Base-by-base conservation (phyloP, 2,888 invertebrate species). In the Tubulanus polymorphus region DNA sequence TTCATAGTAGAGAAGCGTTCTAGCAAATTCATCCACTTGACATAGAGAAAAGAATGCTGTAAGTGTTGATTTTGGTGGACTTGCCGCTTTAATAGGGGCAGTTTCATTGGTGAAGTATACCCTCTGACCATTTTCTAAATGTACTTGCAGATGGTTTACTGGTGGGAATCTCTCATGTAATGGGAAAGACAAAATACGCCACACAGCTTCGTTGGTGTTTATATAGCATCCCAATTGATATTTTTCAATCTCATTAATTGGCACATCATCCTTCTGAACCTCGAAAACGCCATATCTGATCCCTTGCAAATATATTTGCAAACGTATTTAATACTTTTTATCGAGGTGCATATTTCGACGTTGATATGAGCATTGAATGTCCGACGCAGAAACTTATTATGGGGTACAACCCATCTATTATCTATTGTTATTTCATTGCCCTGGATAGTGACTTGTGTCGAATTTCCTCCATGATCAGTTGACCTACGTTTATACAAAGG, bases 251-350 rank as follows among this genome's bases (percentile, higher is more conserved):
- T 75, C 72, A 63, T 64, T 57, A 20, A 32, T 25, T 27, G 30
- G 26, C 29, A 52, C 50, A 55, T 62, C 62, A 64, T 52, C 73
- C 30, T 52, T 78, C 78, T 61, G 53, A n/a, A 72, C 56, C 61
- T 75, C 72, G 63, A 63, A 56, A 25, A 29, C 12, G 61, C 54
- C 50, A 45, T 35, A 47, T 68, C 63, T 26, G 50, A 48, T 26
- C 76, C 76, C 73, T 80, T 80, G 51, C 69, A 76, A 27, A 80
- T 72, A 65, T 80, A 81, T 64, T 79, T 32, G 35, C 35, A 32
- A 12, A 80, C 69, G 55, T 78, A 78, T 67, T 78, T 78, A 23
- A 79, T 76, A 0, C 69, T 66, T 57, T 79, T 77, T 0, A 81
- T 74, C 0, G 78, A 80, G 64, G 67, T 70, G 56, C 79, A 81